Evolutionary conservation across 2,113 vertebrate genomes (phyloP).

Genomic region (Chionomys nivalis): DNA sequence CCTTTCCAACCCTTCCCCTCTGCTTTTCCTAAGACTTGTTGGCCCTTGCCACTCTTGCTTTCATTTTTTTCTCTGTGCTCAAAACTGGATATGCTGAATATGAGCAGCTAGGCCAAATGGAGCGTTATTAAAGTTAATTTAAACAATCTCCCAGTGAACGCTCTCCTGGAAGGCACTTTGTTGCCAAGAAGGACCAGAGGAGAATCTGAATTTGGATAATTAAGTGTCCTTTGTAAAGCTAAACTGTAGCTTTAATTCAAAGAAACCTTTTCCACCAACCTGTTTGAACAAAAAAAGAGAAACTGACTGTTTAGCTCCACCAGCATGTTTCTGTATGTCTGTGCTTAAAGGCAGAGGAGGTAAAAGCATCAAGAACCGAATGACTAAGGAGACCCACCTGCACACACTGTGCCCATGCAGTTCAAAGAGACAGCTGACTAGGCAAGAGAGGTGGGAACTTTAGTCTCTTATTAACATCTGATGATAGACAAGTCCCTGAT

Average conservation of each 20-base stretch:
- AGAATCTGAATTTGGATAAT: slow-evolving; percentile 40
- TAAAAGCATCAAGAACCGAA: background rate
- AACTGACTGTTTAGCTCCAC: background rate
- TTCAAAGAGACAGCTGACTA: background rate
- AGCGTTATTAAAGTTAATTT: slow-evolving; percentile 48
- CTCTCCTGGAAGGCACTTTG: slow-evolving; percentile 29
- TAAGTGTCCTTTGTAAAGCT: slow-evolving; percentile 32
- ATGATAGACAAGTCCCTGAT: background rate
- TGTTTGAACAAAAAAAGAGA: slow-evolving; percentile 28
- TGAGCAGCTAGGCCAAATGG: slow-evolving; percentile 34
- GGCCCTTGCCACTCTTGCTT: background rate
- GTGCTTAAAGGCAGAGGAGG: background rate
- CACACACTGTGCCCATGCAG: background rate
- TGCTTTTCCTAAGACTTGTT: background rate
- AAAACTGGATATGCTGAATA: slow-evolving; percentile 24
- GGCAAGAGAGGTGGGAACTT: background rate
- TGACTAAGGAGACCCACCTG: slow-evolving; percentile 12
- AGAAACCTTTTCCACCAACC: slow-evolving; percentile 30
- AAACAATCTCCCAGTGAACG: slow-evolving; percentile 33
- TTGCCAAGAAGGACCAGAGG: background rate
- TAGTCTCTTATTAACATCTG: slow-evolving; percentile 17
- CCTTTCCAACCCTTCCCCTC: background rate
- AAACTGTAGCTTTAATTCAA: slow-evolving; percentile 54
- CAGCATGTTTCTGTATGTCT: background rate
- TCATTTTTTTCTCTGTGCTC: background rate